Percentiles rank a stretch among this genome's conserved stretches.
Conservation (phyloP, 2,888 invertebrate genomes). For the Masnerella sp. region DNA sequence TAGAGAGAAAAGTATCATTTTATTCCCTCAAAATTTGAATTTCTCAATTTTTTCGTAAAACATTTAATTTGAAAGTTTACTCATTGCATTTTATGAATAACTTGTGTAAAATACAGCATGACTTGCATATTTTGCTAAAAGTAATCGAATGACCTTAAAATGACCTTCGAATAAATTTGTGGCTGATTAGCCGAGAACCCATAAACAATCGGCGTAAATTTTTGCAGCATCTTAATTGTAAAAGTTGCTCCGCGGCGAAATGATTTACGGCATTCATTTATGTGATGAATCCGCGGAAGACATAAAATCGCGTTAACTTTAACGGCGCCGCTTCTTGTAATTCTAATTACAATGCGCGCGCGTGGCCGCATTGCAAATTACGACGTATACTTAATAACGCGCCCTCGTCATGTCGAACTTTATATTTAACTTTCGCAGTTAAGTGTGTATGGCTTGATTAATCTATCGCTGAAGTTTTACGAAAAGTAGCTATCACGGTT, state of each 20-base stretch:
- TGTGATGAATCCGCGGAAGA: slow-evolving; percentile 2
- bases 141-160: too few relatives aligned
- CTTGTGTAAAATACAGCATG: too few relatives aligned
- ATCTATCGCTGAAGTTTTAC: too few relatives aligned
- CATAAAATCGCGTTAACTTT: slow-evolving; percentile 12
- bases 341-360: slow-evolving; percentile 4
- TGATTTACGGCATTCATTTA: slow-evolving; percentile 7
- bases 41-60: too few relatives aligned
- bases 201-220: slow-evolving; percentile 7
- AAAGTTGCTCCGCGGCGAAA: background rate
- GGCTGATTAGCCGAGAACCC: too few relatives aligned
- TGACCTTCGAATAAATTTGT: too few relatives aligned
- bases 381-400: background rate
- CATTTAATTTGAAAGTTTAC: too few relatives aligned
- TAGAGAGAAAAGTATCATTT: too few relatives aligned
- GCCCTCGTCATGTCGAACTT: background rate
- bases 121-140: too few relatives aligned
- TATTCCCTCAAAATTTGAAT: too few relatives aligned
- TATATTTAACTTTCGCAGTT: slow-evolving; percentile 1
- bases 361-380: background rate
- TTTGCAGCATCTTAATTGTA: slow-evolving; percentile 6
- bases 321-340: slow-evolving; percentile 7
- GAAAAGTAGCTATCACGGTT: too few relatives aligned
- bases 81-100: too few relatives aligned
- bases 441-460: slow-evolving; percentile 2